phyloP scores from a whole-genome alignment of 2,888 invertebrate genomes.

The Drosophila subsilvestris region DNA sequence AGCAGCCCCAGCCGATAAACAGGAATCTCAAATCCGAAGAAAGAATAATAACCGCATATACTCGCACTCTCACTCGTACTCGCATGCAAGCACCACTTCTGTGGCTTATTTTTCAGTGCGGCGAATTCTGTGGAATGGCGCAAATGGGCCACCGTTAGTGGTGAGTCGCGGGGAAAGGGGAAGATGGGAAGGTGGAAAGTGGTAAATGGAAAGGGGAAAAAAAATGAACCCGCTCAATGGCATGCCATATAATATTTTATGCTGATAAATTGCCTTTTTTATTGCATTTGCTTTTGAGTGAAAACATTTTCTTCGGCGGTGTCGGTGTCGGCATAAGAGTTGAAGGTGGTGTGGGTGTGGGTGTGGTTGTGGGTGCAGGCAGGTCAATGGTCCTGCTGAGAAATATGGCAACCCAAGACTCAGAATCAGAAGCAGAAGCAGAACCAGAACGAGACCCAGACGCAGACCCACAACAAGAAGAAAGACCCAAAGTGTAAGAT shows the following conservation, averaged over 20 bases:
- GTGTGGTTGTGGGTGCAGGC: conserved; percentile 29
- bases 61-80: too few species aligned
- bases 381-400: conserved; percentile 68
- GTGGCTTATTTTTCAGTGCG: conserved; percentile 61
- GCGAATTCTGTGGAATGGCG: conserved; percentile 22
- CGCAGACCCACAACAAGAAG: background rate
- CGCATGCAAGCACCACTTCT: conserved; percentile 49
- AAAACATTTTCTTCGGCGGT: conserved; percentile 70
- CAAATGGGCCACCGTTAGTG: conserved; percentile 55
- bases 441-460: conserved; percentile 31
- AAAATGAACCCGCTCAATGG: conserved; percentile 77
- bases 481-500: conserved; percentile 33
- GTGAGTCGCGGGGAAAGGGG: background rate
- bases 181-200: conserved; percentile 37
- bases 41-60: conserved; percentile 18
- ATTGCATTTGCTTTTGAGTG: conserved; percentile 78
- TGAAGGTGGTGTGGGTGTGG: background rate
- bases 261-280: conserved; percentile 79
- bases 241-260: conserved; percentile 80
- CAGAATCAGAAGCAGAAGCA: conserved; percentile 17
- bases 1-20: conserved; percentile 17
- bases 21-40: conserved; percentile 23
- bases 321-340: background rate
- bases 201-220: conserved; percentile 48
- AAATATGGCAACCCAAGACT: conserved; percentile 57